Evolutionary conservation across 2,113 vertebrate species (phyloP).

Genomic region (Oncorhynchus keta): DNA sequence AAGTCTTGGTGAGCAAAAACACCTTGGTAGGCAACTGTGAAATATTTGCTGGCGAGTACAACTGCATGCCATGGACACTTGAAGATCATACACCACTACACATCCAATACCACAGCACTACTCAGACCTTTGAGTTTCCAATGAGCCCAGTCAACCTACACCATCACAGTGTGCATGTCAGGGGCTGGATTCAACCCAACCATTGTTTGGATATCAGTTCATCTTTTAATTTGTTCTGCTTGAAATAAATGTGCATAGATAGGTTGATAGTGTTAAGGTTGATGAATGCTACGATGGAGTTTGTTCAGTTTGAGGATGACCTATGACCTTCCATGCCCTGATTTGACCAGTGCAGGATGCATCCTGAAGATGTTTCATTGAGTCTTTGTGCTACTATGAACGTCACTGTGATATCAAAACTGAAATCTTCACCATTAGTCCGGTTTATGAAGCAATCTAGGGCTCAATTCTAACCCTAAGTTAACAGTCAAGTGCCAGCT

Average conservation of each 20-base stretch:
- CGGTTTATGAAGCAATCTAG: constrained; percentile 39
- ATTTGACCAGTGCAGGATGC: constrained; percentile 24
- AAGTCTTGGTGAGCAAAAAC: constrained; percentile 64
- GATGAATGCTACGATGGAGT: constrained; percentile 13
- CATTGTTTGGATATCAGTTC: constrained; percentile 28
- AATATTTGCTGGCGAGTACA: constrained; percentile 65
- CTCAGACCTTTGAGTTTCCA: constrained; percentile 58
- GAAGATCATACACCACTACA: constrained; percentile 40
- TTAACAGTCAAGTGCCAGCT: constrained; percentile 41
- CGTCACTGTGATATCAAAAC: constrained; percentile 53
- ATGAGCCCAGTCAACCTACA: not conserved
- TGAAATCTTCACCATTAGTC: constrained; percentile 15
- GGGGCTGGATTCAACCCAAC: constrained; percentile 39
- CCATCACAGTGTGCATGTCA: constrained; percentile 13
- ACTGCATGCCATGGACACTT: constrained; percentile 58
- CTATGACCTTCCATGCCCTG: not conserved
- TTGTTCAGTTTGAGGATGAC: not conserved
- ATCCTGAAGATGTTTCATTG: constrained; percentile 8
- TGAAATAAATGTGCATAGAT: constrained; percentile 25
- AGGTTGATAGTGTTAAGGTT: constrained; percentile 24
- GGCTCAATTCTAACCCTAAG: constrained; percentile 30
- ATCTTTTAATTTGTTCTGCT: constrained; percentile 39
- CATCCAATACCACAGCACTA: constrained; percentile 67
- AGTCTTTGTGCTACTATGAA: constrained; percentile 41
- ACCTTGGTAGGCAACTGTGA: constrained; percentile 75